Evolutionary conservation across 2,797 vertebrate genomes (phyloP).

Genomic region (Hippopotamyrus pictus): DNA sequence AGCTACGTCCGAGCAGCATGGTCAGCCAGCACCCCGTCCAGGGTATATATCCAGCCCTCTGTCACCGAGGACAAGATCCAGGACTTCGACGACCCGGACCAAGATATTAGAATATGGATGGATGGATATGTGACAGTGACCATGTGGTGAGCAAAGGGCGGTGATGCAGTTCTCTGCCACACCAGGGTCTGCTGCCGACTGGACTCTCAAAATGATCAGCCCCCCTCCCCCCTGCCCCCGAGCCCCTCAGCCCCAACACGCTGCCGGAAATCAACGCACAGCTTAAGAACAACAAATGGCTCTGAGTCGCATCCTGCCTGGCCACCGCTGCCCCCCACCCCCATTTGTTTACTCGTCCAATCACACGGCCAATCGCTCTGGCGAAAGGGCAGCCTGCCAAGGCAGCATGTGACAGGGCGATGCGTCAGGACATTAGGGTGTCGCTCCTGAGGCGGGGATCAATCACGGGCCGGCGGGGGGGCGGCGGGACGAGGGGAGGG

Average conservation of each 20-base stretch:
- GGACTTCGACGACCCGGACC: not conserved
- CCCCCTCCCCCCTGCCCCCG: not conserved
- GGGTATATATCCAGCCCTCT: not conserved
- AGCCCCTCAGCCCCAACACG: not conserved
- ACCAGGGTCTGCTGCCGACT: not conserved
- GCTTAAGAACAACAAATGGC: slow-evolving; percentile 22
- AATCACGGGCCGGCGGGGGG: slow-evolving; percentile 56
- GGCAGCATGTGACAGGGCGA: slow-evolving; percentile 63
- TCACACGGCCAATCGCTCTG: slow-evolving; percentile 59
- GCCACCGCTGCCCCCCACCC: not conserved
- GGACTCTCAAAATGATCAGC: not conserved
- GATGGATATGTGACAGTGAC: not conserved
- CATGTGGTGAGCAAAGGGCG: not conserved
- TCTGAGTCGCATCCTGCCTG: not conserved
- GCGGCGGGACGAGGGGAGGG: no score
- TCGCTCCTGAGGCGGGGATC: slow-evolving; percentile 56
- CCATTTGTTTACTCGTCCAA: slow-evolving; percentile 68
- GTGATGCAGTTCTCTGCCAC: not conserved
- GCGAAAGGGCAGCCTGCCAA: slow-evolving; percentile 67
- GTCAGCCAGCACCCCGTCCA: not conserved
- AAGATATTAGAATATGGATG: not conserved
- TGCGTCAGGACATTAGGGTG: slow-evolving; percentile 72
- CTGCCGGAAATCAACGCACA: not conserved
- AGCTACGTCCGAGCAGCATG: not conserved
- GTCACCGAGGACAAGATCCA: not conserved